Evolutionary conservation across 1,140 invertebrate species (phyloP), one percentile per base, ranked within the genome.

Genomic region (Nebria ingens): DNA sequence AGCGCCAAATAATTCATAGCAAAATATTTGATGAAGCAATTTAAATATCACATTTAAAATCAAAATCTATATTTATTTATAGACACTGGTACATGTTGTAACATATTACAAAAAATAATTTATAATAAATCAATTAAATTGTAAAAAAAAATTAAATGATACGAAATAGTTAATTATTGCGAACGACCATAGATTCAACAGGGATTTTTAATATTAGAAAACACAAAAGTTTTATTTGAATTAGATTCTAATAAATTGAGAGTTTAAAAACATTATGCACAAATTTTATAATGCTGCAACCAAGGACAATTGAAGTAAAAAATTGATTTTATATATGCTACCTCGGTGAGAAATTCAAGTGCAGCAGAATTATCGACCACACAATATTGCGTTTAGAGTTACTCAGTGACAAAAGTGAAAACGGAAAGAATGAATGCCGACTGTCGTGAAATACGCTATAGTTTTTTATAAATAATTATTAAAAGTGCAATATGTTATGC

Each of bases 281-380:
- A 45, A 17, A 29, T 6, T 13, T 11, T 45, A 17, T 17, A 45
- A 12, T 4, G 40, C 17, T 45, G 40, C 15, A 17, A 12, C 25
- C 6, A n/a, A 34, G n/a, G 25, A 34, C 6, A 9, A 34, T 9
- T n/a, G 25, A 45, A n/a, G n/a, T n/a, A 17, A 45, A 45, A 4
- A 45, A 45, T 45, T 45, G 40, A 45, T 45, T 45, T 45, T 45
- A 4, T 29, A 6, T 29, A 45, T 11, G 40, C 15, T 45, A 45
- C 40, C 40, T 45, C 17, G 40, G 40, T 45, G 4, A 9, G 17
- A 45, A 4, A 12, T 45, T 45, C 40, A 45, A 45, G 40, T 45
- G 40, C 40, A 45, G 25, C 17, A n/a, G n/a, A n/a, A 45, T 12
- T 45, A 45, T 45, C 40, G 40, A 45, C 40, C 40, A 45, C 40